These are phyloP conservation scores for Mesoclemmys tuberculata DNA, from an alignment of 2,113 vertebrate species.

Conservation along the genomic window DNA sequence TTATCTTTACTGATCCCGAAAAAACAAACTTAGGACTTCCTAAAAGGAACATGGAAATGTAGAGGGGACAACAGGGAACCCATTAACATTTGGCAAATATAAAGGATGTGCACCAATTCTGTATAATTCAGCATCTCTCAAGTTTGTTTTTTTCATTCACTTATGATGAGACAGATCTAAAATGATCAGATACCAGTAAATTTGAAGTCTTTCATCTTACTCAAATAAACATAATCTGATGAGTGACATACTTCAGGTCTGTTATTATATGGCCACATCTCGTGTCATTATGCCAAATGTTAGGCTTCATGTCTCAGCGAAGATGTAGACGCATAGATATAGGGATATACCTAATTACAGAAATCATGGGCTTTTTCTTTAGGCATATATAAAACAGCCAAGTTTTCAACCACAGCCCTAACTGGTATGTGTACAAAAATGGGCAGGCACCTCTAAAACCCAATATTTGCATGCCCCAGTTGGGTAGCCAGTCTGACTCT, in stretches of 20 bases:
- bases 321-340: background rate
- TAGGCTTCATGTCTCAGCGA: background rate
- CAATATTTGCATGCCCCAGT: background rate
- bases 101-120: background rate
- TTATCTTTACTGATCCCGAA: background rate
- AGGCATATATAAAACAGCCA: background rate
- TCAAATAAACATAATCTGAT: background rate
- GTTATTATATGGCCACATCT: background rate
- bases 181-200: background rate
- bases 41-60: background rate
- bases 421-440: background rate
- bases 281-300: background rate
- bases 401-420: background rate
- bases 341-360: background rate
- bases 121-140: background rate
- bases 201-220: background rate
- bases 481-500: background rate
- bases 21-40: background rate
- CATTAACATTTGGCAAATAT: background rate
- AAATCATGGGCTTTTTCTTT: conserved; percentile 13
- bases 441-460: background rate
- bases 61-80: background rate
- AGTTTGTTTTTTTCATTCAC: background rate
- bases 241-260: background rate
- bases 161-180: background rate